Percentiles rank a stretch among this genome's conserved stretches.
Conservation (phyloP, 2,113 vertebrate genomes). For the Rhinoderma darwinii region DNA sequence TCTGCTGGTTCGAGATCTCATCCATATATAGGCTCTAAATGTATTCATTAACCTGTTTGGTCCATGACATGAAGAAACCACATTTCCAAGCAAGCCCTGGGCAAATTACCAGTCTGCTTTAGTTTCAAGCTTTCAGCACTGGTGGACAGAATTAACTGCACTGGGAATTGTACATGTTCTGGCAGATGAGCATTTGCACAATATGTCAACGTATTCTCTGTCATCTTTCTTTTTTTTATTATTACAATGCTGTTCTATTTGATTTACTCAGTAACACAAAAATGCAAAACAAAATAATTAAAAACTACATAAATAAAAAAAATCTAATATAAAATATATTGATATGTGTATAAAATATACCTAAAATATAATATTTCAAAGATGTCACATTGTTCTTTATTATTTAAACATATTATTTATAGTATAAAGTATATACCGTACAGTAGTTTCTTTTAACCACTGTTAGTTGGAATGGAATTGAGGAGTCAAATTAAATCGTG, state of each 20-base stretch:
- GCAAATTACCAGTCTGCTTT: slow-evolving; percentile 39
- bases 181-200: slow-evolving; percentile 24
- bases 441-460: no score
- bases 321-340: no score
- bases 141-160: slow-evolving; percentile 23
- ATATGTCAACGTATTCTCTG: neutral
- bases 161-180: slow-evolving; percentile 9
- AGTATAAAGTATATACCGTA: no score
- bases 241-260: neutral
- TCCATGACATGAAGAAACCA: slow-evolving; percentile 43
- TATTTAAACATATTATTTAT: no score
- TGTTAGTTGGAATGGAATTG: no score
- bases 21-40: slow-evolving; percentile 58
- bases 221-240: neutral
- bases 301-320: no score
- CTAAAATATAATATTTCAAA: no score
- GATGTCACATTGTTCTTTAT: no score
- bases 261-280: neutral
- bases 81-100: slow-evolving; percentile 15
- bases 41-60: slow-evolving; percentile 66
- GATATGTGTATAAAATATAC: no score
- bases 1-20: slow-evolving; percentile 62
- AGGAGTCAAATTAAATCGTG: no score
- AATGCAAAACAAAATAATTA: neutral
- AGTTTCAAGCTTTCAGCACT: slow-evolving; percentile 32